Conservation (phyloP, 2,797 vertebrate genomes). For the Heteromormyrus szaboi region DNA sequence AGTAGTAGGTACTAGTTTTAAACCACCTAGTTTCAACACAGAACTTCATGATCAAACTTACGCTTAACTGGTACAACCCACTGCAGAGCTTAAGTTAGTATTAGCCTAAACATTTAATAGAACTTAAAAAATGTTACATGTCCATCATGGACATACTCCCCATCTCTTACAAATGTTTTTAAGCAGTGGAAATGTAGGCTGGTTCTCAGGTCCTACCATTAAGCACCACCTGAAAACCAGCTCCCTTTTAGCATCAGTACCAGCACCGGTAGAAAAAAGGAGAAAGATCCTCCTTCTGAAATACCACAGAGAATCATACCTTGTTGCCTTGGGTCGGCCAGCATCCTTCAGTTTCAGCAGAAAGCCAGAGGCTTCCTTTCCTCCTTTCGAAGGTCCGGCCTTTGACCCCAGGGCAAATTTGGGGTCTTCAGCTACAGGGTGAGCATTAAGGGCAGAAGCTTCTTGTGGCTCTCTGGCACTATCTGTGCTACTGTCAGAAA, state of each 20-base stretch:
- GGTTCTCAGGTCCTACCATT: background rate
- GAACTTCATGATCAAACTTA: background rate
- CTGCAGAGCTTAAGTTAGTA: background rate
- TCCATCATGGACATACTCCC: background rate
- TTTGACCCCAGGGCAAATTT: background rate
- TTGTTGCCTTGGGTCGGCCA: slow-evolving; percentile 31
- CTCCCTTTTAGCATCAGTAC: background rate
- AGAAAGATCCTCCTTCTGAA: background rate
- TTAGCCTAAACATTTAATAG: background rate
- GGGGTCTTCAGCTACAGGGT: slow-evolving; percentile 5
- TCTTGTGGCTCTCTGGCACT: background rate
- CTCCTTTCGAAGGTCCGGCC: background rate
- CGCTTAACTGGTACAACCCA: background rate
- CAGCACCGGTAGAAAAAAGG: background rate
- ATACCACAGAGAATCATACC: slow-evolving; percentile 40
- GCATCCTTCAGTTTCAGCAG: slow-evolving; percentile 48
- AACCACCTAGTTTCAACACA: background rate
- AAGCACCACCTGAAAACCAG: background rate
- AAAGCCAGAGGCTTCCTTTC: slow-evolving; percentile 40
- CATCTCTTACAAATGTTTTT: background rate
- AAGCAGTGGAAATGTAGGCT: background rate
- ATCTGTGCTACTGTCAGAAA: slow-evolving; percentile 22
- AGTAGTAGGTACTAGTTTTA: background rate
- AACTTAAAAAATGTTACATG: background rate
- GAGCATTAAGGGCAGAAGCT: slow-evolving; percentile 4